Evolutionary conservation across 2,888 invertebrate genomes (phyloP).

Genomic region (Chrysodeixis includens): DNA sequence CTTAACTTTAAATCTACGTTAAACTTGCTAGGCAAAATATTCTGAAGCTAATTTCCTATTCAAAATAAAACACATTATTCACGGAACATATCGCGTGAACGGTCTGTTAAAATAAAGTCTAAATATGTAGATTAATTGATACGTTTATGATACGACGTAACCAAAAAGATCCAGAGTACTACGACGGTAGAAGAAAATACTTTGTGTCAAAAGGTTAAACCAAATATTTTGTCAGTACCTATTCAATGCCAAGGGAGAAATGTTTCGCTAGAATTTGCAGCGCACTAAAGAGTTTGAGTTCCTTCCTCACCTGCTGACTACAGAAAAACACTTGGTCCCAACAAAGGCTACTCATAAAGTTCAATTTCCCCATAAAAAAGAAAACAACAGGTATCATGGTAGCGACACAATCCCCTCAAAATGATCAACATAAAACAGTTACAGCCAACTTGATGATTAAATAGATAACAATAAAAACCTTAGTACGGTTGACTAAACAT

Average conservation of each 20-base stretch:
- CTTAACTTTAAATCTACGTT: too few relatives aligned
- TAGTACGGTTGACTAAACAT: slow-evolving; percentile 1
- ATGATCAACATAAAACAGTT: slow-evolving; percentile 68
- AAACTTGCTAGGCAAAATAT: too few relatives aligned
- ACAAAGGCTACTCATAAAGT: not conserved
- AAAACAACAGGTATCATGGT: slow-evolving; percentile 4
- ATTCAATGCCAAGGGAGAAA: not conserved
- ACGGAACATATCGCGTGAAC: too few relatives aligned
- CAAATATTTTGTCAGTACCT: slow-evolving; percentile 21
- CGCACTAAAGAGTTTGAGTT: not conserved
- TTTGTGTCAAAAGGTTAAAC: not conserved
- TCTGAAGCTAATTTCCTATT: too few relatives aligned
- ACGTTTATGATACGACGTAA: too few relatives aligned
- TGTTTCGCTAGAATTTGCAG: not conserved
- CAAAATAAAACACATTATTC: too few relatives aligned
- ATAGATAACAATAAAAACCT: slow-evolving; percentile 69
- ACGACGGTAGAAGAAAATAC: too few relatives aligned
- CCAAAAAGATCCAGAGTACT: too few relatives aligned
- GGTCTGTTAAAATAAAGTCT: too few relatives aligned
- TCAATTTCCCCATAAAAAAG: slow-evolving; percentile 3
- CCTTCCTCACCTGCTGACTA: not conserved
- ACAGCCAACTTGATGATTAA: slow-evolving; percentile 70
- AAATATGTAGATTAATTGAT: too few relatives aligned
- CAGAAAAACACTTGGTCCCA: not conserved
- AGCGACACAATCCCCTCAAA: slow-evolving; percentile 44